Evolutionary conservation across 1,140 invertebrate species (phyloP).

Genomic region (Scaptomyza pallida): DNA sequence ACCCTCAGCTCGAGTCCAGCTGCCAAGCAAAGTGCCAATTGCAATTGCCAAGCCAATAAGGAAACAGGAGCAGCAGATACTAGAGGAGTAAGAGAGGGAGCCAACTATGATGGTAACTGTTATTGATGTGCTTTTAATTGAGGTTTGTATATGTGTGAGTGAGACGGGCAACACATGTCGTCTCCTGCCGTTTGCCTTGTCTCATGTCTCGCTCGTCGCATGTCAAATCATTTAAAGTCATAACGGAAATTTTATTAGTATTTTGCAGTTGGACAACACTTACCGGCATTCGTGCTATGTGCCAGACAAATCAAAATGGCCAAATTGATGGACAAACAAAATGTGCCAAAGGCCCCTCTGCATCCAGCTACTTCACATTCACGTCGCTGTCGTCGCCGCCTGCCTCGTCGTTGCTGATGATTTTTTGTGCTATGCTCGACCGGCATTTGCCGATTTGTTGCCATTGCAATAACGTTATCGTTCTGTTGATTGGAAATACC

Average conservation of each 20-base stretch:
- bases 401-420: conserved; percentile 62
- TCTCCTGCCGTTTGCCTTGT: conserved; percentile 11
- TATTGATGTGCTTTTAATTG: conserved; percentile 83
- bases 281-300: conserved; percentile 73
- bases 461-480: conserved; percentile 18
- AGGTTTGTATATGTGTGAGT: conserved; percentile 50
- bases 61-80: background rate
- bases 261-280: conserved; percentile 54
- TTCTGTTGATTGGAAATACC: conserved; percentile 41
- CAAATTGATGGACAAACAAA: conserved; percentile 56
- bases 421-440: conserved; percentile 63
- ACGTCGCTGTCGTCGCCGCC: conserved; percentile 31
- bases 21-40: conserved; percentile 74
- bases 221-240: conserved; percentile 70
- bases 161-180: conserved; percentile 24
- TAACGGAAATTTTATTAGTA: conserved; percentile 74
- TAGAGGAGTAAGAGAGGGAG: conserved; percentile 1
- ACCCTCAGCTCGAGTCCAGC: conserved; percentile 27
- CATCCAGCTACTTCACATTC: background rate
- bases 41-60: conserved; percentile 38
- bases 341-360: conserved; percentile 30
- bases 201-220: conserved; percentile 32
- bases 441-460: conserved; percentile 61
- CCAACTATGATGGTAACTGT: conserved; percentile 17
- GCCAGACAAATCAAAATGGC: conserved; percentile 71